phyloP scores from a whole-genome alignment of 1,140 invertebrate genomes.

The Helicoverpa armigera region DNA sequence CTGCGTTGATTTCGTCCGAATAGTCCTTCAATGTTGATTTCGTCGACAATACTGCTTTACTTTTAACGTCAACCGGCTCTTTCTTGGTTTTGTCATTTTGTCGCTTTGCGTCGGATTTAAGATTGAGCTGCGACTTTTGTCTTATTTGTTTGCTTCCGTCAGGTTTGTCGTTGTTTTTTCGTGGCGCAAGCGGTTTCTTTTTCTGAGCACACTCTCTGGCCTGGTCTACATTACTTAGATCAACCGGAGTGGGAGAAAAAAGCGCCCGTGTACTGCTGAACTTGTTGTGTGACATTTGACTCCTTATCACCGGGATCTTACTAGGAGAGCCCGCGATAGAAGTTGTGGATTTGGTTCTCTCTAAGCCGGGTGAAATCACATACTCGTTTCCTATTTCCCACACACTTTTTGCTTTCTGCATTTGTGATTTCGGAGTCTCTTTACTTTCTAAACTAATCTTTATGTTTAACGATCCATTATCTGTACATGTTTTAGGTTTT shows the following conservation, averaged over 20 bases:
- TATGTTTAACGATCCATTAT: slow-evolving; percentile 65
- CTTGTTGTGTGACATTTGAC: slow-evolving; percentile 82
- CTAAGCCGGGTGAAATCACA: slow-evolving; percentile 71
- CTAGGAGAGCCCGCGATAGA: slow-evolving; percentile 87
- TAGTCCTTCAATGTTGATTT: slow-evolving; percentile 79
- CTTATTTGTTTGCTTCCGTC: slow-evolving; percentile 77
- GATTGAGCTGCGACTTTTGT: slow-evolving; percentile 80
- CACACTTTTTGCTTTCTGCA: slow-evolving; percentile 87
- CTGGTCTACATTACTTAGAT: slow-evolving; percentile 86
- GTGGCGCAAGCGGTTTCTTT: slow-evolving; percentile 75
- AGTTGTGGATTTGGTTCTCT: slow-evolving; percentile 84
- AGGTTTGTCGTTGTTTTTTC: slow-evolving; percentile 73
- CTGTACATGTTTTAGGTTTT: slow-evolving; percentile 69
- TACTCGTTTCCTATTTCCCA: slow-evolving; percentile 86
- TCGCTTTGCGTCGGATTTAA: slow-evolving; percentile 76
- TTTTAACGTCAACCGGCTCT: slow-evolving; percentile 74
- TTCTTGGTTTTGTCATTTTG: slow-evolving; percentile 79
- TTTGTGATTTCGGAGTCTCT: slow-evolving; percentile 75
- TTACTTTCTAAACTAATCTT: slow-evolving; percentile 67
- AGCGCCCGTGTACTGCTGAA: slow-evolving; percentile 84
- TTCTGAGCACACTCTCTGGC: slow-evolving; percentile 86
- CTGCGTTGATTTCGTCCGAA: slow-evolving; percentile 83
- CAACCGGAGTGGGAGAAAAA: slow-evolving; percentile 87
- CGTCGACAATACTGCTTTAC: slow-evolving; percentile 64
- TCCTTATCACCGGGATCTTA: slow-evolving; percentile 87